Conservation (phyloP, 2,888 invertebrate species). For the Ichneumoninae sp. region DNA sequence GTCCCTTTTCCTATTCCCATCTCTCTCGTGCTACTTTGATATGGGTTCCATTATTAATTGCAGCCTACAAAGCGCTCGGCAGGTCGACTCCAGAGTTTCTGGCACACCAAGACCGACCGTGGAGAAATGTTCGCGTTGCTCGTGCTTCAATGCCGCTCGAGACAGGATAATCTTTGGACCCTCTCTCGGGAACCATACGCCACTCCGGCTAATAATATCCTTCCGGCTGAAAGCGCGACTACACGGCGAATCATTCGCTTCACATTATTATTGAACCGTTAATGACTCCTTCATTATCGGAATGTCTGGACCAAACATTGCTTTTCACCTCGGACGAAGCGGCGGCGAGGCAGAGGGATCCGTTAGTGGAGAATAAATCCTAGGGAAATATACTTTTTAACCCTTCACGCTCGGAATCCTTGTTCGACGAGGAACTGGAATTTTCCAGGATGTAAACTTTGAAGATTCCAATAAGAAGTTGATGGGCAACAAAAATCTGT, state of each 20-base stretch:
- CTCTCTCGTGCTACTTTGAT: constrained; percentile 13
- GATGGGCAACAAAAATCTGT: too few relatives aligned
- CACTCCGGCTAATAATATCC: constrained; percentile 35
- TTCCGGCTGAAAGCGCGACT: constrained; percentile 15
- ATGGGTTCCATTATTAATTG: constrained; percentile 24
- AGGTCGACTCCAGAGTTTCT: constrained; percentile 7
- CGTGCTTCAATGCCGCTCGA: neutral
- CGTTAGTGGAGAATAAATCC: neutral
- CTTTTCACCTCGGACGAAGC: neutral
- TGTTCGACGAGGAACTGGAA: too few relatives aligned
- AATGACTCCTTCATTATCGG: constrained; percentile 2
- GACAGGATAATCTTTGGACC: constrained; percentile 28
- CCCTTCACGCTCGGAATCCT: too few relatives aligned
- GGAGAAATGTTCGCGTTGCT: neutral
- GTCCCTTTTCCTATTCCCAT: neutral
- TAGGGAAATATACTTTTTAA: neutral
- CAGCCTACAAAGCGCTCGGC: constrained; percentile 1
- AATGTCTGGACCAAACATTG: neutral
- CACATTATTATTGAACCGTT: neutral
- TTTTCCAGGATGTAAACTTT: too few relatives aligned
- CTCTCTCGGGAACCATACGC: constrained; percentile 16
- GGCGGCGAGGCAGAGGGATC: neutral
- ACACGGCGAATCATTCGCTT: constrained; percentile 23
- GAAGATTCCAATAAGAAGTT: too few relatives aligned
- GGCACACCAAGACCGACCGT: neutral